phyloP scores from a whole-genome alignment of 2,888 invertebrate genomes.

The Mythimna pallens region DNA sequence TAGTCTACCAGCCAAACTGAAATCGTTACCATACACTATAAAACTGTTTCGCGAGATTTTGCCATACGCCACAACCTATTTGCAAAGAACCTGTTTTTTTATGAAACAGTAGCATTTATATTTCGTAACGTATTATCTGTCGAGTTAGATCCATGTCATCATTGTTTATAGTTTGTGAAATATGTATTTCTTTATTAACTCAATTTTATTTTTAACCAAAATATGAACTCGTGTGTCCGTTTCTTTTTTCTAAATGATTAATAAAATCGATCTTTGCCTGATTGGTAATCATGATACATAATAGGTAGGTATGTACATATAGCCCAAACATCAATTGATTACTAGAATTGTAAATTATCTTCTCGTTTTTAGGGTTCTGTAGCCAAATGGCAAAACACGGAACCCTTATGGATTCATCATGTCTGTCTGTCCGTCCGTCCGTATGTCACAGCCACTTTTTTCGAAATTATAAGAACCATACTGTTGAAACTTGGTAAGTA shows the following conservation, averaged over 20 bases:
- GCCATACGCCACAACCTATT: constrained; percentile 7
- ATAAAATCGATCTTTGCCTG: neutral
- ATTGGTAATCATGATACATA: neutral
- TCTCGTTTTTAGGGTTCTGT: too few relatives aligned
- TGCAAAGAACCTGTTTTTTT: constrained; percentile 21
- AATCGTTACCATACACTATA: constrained; percentile 22
- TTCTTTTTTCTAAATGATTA: neutral
- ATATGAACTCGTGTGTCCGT: neutral
- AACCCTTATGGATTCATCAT: too few relatives aligned
- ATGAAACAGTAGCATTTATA: constrained; percentile 7
- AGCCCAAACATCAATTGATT: neutral
- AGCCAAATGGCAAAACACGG: too few relatives aligned
- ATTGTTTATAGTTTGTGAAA: constrained; percentile 4
- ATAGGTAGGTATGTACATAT: neutral
- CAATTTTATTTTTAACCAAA: neutral
- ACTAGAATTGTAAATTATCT: neutral
- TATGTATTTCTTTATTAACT: neutral
- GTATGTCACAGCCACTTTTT: too few relatives aligned
- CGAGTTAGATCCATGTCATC: neutral
- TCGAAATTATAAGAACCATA: too few relatives aligned
- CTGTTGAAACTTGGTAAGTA: too few relatives aligned
- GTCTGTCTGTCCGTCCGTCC: too few relatives aligned
- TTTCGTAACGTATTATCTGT: neutral
- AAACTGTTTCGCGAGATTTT: constrained; percentile 19
- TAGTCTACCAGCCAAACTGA: constrained; percentile 4